Percentiles rank a stretch among this genome's conserved stretches.
These are phyloP conservation scores for Drosophila putrida DNA, from an alignment of 2,888 invertebrate genomes.

Conservation along the genomic window DNA sequence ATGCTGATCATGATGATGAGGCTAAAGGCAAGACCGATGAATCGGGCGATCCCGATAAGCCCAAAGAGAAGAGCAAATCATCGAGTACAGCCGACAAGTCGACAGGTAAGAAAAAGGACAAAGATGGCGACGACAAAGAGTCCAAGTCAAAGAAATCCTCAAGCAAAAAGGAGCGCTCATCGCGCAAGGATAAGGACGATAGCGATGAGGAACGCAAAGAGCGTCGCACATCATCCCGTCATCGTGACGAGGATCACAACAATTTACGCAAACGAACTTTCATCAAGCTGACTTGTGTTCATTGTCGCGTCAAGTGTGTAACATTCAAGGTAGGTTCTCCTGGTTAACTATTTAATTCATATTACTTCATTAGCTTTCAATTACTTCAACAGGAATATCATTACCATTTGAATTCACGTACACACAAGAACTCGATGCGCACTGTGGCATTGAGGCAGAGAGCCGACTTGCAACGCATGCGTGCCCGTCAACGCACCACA, in stretches of 20 bases:
- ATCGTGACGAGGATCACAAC: slow-evolving; percentile 76
- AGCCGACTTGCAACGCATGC: slow-evolving; percentile 91
- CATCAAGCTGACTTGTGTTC: slow-evolving; percentile 91
- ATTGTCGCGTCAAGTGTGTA: slow-evolving; percentile 90
- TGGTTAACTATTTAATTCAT: too few species aligned
- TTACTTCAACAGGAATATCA: slow-evolving; percentile 88
- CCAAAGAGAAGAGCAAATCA: slow-evolving; percentile 71
- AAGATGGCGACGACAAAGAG: slow-evolving; percentile 59
- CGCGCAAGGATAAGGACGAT: slow-evolving; percentile 81
- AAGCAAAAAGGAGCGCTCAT: slow-evolving; percentile 72
- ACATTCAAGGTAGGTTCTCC: slow-evolving; percentile 88
- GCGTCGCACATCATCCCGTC: slow-evolving; percentile 63
- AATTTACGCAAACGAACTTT: slow-evolving; percentile 84
- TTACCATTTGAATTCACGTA: slow-evolving; percentile 90
- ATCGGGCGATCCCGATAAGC: slow-evolving; percentile 79
- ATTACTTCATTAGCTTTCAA: neutral
- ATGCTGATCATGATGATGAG: slow-evolving; percentile 42
- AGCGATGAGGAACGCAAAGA: slow-evolving; percentile 82
- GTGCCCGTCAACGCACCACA: slow-evolving; percentile 91
- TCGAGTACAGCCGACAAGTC: slow-evolving; percentile 65
- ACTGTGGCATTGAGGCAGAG: slow-evolving; percentile 91
- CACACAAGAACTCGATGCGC: slow-evolving; percentile 91
- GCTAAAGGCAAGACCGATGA: slow-evolving; percentile 84
- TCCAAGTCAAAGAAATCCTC: slow-evolving; percentile 67
- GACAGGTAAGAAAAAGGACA: slow-evolving; percentile 85